A percentile compares a stretch with the other conserved stretches of the same genome.
These are phyloP conservation scores for Coturnix japonica DNA, from an alignment of 2,113 vertebrate genomes.

Conservation along the genomic window DNA sequence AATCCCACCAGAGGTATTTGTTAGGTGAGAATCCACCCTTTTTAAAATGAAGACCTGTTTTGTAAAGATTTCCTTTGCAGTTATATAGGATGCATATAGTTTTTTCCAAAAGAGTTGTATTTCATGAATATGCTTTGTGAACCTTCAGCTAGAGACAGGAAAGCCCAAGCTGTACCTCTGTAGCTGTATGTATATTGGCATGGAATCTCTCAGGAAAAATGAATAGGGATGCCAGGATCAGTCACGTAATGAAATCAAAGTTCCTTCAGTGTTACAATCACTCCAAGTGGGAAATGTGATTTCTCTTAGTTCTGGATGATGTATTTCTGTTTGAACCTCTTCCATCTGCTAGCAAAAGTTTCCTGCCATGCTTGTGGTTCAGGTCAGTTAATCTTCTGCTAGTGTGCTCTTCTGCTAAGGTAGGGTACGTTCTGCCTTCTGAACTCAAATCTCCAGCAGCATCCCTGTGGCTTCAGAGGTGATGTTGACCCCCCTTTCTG, in stretches of 20 bases:
- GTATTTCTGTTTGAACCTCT: background rate
- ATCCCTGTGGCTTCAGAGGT: background rate
- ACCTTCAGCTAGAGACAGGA: background rate
- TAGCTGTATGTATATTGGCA: background rate
- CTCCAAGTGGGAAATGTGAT: background rate
- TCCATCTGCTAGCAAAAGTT: background rate
- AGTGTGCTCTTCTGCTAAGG: background rate
- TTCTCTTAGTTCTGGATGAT: background rate
- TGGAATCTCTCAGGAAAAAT: background rate
- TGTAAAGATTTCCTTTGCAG: background rate
- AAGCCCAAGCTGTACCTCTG: background rate
- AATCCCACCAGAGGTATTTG: background rate
- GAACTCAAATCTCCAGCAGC: background rate
- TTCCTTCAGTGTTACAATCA: background rate
- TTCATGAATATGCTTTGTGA: background rate
- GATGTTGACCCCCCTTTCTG: background rate
- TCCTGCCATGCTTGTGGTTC: background rate
- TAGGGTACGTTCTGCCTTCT: rapidly evolving
- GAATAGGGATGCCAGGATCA: background rate
- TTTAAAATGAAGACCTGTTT: background rate
- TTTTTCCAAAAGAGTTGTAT: background rate
- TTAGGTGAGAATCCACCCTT: background rate
- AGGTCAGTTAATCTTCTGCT: background rate
- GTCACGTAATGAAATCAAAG: background rate
- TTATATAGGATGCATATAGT: background rate